phyloP scores from a whole-genome alignment of 2,888 invertebrate species.

The Lathronympha strigana region DNA sequence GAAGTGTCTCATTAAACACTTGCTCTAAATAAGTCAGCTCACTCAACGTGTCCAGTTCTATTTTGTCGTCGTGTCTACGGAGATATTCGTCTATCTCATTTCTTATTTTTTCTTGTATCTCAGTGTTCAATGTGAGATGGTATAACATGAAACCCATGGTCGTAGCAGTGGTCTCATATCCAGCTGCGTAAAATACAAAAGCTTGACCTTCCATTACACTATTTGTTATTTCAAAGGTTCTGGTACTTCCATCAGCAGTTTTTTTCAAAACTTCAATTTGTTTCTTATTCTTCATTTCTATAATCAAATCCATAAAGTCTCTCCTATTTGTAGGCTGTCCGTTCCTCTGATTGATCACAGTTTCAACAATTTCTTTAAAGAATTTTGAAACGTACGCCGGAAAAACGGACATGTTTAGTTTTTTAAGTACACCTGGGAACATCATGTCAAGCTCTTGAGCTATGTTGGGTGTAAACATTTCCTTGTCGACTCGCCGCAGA shows the following conservation, averaged over 20 bases:
- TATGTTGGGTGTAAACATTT: constrained; percentile 52
- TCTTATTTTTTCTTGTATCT: constrained; percentile 55
- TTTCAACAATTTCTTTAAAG: constrained; percentile 52
- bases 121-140: constrained; percentile 61
- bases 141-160: constrained; percentile 60
- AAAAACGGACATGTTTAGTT: constrained; percentile 51
- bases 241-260: constrained; percentile 17
- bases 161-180: constrained; percentile 69
- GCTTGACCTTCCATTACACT: constrained; percentile 57
- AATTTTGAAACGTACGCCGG: constrained; percentile 50
- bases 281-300: constrained; percentile 55
- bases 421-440: constrained; percentile 58
- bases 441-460: constrained; percentile 50
- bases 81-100: constrained; percentile 26
- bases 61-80: not conserved
- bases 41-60: constrained; percentile 15
- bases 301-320: constrained; percentile 63
- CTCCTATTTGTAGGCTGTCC: constrained; percentile 53
- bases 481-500: constrained; percentile 61
- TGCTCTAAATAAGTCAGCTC: constrained; percentile 17
- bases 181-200: constrained; percentile 64
- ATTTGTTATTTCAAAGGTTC: constrained; percentile 50
- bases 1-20: constrained; percentile 13
- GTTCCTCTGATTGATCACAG: constrained; percentile 54
- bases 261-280: constrained; percentile 43